A percentile compares a stretch with the other conserved stretches of the same genome.
phyloP scores from a whole-genome alignment of 2,888 invertebrate genomes.

The Sesia bembeciformis region DNA sequence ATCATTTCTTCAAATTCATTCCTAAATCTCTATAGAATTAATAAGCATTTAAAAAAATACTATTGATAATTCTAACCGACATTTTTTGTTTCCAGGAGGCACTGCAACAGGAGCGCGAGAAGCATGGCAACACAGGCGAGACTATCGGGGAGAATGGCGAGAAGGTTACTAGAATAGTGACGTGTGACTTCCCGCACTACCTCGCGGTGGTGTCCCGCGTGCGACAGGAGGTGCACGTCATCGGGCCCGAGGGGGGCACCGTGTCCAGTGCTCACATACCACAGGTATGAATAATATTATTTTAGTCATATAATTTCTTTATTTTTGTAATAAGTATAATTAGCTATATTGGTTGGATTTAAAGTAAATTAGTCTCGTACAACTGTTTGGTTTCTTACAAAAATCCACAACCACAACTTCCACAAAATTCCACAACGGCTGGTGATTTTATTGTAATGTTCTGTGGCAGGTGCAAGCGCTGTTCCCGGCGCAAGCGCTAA shows the following conservation, averaged over 20 bases:
- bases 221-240: constrained; percentile 96
- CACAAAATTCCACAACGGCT: background rate
- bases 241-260: constrained; percentile 98
- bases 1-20: too few relatives aligned
- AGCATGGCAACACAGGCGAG: constrained; percentile 75
- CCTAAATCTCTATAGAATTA: too few relatives aligned
- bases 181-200: constrained; percentile 98
- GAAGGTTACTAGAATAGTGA: constrained; percentile 94
- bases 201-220: constrained; percentile 96
- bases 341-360: too few relatives aligned
- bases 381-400: too few relatives aligned
- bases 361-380: too few relatives aligned
- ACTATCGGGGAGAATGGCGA: constrained; percentile 79
- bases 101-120: constrained; percentile 89
- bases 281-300: constrained; percentile 52
- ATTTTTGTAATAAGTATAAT: too few relatives aligned
- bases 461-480: constrained; percentile 76
- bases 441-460: background rate
- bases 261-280: constrained; percentile 94
- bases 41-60: too few relatives aligned
- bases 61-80: too few relatives aligned
- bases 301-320: too few relatives aligned
- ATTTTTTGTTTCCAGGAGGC: constrained; percentile 79
- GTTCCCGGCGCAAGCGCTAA: constrained; percentile 96
- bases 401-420: too few relatives aligned